Percentiles rank a stretch among this genome's conserved stretches.
These are phyloP conservation scores for Deroplatys truncata DNA, from an alignment of 2,888 invertebrate genomes.

Conservation along the genomic window DNA sequence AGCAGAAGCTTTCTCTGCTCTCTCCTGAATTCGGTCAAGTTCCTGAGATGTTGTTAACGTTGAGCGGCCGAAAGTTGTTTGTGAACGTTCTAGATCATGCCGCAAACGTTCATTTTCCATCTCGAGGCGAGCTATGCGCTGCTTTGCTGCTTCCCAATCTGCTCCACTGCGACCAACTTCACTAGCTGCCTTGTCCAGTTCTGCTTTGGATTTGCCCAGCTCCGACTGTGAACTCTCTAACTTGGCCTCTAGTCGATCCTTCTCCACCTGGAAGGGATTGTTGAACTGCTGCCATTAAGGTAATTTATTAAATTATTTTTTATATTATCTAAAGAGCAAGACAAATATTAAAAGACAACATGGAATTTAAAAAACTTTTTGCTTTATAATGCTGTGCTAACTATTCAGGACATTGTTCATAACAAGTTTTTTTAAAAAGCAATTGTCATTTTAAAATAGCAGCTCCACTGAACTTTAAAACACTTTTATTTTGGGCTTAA, in stretches of 20 bases:
- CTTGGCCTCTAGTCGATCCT: constrained; percentile 86
- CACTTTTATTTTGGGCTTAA: too few relatives aligned
- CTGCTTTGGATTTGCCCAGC: constrained; percentile 90
- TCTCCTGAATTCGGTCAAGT: constrained; percentile 75
- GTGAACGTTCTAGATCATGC: constrained; percentile 79
- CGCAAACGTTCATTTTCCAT: constrained; percentile 86
- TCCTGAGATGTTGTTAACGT: constrained; percentile 74
- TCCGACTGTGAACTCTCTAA: constrained; percentile 90
- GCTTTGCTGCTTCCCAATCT: constrained; percentile 83
- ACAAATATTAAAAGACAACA: not conserved
- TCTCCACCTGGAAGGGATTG: constrained; percentile 56
- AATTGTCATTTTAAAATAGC: too few relatives aligned
- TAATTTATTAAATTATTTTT: not conserved
- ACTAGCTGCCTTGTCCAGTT: constrained; percentile 84
- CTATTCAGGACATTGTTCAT: too few relatives aligned
- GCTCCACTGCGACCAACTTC: constrained; percentile 86
- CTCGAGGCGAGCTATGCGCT: constrained; percentile 77
- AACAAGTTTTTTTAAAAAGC: too few relatives aligned
- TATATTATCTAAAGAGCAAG: not conserved
- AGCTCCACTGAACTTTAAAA: too few relatives aligned
- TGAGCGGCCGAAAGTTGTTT: constrained; percentile 77
- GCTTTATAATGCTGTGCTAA: too few relatives aligned
- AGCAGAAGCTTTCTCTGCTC: constrained; percentile 78
- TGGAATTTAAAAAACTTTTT: too few relatives aligned
- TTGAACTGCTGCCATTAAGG: not conserved